These are phyloP conservation scores for Sarcophaga rosellei DNA, from an alignment of 2,888 invertebrate genomes.

Conservation along the genomic window DNA sequence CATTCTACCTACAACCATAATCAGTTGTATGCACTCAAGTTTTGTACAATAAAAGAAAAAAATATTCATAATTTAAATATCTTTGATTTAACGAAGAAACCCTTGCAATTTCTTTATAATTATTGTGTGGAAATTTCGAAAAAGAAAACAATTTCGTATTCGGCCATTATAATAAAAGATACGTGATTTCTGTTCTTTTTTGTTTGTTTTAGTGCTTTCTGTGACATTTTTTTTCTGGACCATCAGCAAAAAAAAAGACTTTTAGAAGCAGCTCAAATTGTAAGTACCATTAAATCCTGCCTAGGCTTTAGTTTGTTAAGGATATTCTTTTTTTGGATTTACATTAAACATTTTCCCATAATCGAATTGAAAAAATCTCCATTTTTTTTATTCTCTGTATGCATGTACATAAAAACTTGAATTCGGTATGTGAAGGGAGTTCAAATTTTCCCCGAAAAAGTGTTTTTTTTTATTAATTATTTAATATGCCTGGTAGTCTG, in stretches of 20 bases:
- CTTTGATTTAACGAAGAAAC: neutral
- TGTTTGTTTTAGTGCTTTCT: constrained; percentile 64
- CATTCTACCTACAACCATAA: too few species aligned
- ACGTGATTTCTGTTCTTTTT: constrained; percentile 28
- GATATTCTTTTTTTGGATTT: too few species aligned
- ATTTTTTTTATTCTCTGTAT: too few species aligned
- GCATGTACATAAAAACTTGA: too few species aligned
- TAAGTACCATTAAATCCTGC: constrained; percentile 44
- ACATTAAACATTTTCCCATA: too few species aligned
- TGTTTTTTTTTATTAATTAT: too few species aligned
- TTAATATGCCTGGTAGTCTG: too few species aligned
- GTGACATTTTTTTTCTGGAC: constrained; percentile 58
- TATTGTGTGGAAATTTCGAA: neutral
- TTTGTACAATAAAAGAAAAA: neutral
- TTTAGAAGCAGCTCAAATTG: constrained; percentile 38
- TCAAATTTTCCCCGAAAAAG: too few species aligned
- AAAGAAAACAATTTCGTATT: neutral
- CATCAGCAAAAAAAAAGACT: constrained; percentile 39
- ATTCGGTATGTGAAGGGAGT: too few species aligned
- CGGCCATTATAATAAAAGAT: neutral
- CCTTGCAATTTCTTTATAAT: constrained; percentile 47
- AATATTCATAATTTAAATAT: constrained; percentile 9
- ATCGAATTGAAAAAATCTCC: too few species aligned
- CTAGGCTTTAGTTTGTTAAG: too few species aligned
- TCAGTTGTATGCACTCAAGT: neutral